Conservation (phyloP, 2,113 vertebrate genomes). For the Aphelocoma coerulescens region DNA sequence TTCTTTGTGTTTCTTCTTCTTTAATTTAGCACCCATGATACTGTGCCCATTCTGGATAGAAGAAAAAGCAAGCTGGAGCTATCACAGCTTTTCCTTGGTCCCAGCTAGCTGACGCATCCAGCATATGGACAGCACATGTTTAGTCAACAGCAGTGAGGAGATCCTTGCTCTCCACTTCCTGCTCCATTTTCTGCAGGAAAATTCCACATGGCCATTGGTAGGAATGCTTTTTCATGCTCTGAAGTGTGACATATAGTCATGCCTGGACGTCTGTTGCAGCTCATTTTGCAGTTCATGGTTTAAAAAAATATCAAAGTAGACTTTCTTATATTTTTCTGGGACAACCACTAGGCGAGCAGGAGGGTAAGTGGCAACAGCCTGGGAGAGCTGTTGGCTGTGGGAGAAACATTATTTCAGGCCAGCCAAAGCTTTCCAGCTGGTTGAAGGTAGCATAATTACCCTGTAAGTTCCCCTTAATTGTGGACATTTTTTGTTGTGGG, state of each 20-base stretch:
- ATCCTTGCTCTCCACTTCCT: neutral
- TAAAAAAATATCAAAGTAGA: neutral
- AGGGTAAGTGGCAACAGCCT: neutral
- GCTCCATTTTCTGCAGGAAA: neutral
- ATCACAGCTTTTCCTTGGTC: neutral
- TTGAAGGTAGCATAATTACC: neutral
- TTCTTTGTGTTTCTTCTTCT: neutral
- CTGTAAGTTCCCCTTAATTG: neutral
- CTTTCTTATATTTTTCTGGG: neutral
- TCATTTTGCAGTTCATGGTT: neutral
- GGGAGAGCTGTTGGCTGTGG: neutral
- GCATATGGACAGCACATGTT: neutral
- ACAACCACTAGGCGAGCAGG: neutral
- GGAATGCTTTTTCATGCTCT: neutral
- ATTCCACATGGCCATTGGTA: neutral
- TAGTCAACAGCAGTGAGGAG: neutral
- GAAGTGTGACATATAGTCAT: accelerated
- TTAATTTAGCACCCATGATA: neutral
- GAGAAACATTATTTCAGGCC: neutral
- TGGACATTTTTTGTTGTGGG: neutral
- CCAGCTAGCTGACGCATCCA: neutral
- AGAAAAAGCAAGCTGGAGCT: neutral
- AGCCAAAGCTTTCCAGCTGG: neutral
- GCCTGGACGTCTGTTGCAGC: neutral
- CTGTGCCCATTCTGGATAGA: neutral